Base-by-base conservation (phyloP, 2,797 vertebrate species). In the Graptemys geographica region DNA sequence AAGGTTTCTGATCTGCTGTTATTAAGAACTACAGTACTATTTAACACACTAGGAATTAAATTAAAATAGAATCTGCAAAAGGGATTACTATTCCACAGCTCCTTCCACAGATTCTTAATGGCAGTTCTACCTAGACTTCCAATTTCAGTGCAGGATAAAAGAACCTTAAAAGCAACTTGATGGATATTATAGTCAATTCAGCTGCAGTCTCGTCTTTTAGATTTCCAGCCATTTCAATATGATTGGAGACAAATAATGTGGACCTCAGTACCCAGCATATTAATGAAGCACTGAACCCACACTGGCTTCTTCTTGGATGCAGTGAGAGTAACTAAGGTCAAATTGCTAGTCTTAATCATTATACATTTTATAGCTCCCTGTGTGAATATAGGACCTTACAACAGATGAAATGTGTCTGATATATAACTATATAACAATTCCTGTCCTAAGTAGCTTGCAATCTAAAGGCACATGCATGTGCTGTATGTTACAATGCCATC, bases 31-130 rank as follows among this genome's bases (percentile, higher is more conserved):
- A 83, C 3, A 7, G 21, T 86, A 78, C 41, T 90, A 80, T 85
- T 97, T 89, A 94, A 52, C 72, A 90, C 59, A 65, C 79, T 21
- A 28, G 49, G 83, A 82, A 84, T 90, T 91, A 90, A 95, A 86
- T 88, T 90, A 94, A 96, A 97, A 79, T 65, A 21, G 47, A 84
- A 23, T 81, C 86, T 90, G 3, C 84, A 86, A 93, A 93, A 74
- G 92, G 79, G 62, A 91, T 94, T 96, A 93, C 85, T 94, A 87
- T 89, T 86, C 65, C 79, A 65, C 28, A 88, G 59, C 44, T 96
- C 79, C 65, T 95, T 59, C 23, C 56, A 81, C 8, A 49, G 81
- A 62, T 92, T 90, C 69, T 96, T 95, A 92, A 94, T 62, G 65
- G 44, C 3, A 81, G 83, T 92, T 96, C 56, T 76, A 95, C 76